Evolutionary conservation across 2,888 invertebrate species (phyloP).

Genomic region (Gonocerus acuteangulatus): DNA sequence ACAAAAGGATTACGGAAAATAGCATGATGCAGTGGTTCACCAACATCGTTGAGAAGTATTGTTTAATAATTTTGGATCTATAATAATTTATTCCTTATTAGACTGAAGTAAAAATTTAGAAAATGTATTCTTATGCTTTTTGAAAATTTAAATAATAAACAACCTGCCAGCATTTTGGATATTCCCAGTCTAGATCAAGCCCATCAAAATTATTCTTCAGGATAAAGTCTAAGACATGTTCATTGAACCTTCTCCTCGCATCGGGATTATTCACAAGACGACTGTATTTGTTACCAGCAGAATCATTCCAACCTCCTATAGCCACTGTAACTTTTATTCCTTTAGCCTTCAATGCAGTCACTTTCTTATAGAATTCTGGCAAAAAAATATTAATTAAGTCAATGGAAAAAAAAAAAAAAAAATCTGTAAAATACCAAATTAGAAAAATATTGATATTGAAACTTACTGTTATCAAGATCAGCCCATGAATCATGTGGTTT

Average conservation of each 20-base stretch:
- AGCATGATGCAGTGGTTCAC: too few species aligned
- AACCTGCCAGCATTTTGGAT: conserved; percentile 85
- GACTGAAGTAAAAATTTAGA: too few species aligned
- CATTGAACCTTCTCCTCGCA: conserved; percentile 64
- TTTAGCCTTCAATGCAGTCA: conserved; percentile 56
- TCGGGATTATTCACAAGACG: conserved; percentile 65
- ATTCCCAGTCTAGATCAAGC: conserved; percentile 89
- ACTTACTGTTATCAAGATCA: conserved; percentile 76
- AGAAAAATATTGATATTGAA: background rate
- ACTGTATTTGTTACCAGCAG: conserved; percentile 81
- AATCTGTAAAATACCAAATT: too few species aligned
- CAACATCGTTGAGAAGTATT: too few species aligned
- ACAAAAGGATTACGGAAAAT: too few species aligned
- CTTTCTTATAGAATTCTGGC: conserved; percentile 77
- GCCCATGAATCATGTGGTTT: conserved; percentile 84
- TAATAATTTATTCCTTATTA: too few species aligned
- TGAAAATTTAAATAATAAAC: too few species aligned
- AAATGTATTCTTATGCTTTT: too few species aligned
- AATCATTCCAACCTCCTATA: conserved; percentile 93
- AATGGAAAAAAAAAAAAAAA: background rate
- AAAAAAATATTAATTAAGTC: conserved; percentile 32
- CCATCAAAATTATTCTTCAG: conserved; percentile 79
- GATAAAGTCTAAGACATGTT: conserved; percentile 68
- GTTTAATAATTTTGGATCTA: too few species aligned
- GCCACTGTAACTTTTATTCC: conserved; percentile 54